Base-by-base conservation (phyloP, 1,140 invertebrate species). In the Drosophila pseudoobscura region DNA sequence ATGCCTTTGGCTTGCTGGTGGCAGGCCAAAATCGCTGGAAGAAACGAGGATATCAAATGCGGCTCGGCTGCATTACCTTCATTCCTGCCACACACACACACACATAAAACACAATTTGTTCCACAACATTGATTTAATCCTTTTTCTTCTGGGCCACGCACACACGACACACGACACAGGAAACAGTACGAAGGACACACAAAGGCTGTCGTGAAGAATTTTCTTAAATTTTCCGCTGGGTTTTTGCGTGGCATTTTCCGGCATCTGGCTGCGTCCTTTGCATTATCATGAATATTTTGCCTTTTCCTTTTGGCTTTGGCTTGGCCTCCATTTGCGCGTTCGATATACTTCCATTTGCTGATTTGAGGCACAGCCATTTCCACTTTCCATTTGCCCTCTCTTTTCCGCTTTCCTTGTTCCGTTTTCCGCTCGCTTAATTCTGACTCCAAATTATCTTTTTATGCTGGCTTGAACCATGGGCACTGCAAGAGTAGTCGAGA, bases 91-190 rank as follows among this genome's bases (percentile, higher is more conserved):
- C 24, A 57, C 15, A 59, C 31, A 59, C 31, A 50, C 24, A 57
- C 22, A 69, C 60, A 73, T 53, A 58, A 74, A 74, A 47, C 71
- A 35, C 71, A 74, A 74, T 74, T 74, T 74, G 71, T 76, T 76
- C 74, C 74, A 75, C 55, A 76, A 76, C 74, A 76, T 76, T 76
- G 74, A 76, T 76, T 76, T 76, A 76, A 76, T 76, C 74, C 74
- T 76, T 76, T 76, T 76, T 75, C 53, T 74, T 74, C 53, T 39
- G 59, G 46, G 53, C 52, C 71, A 74, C 31, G 52, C 70, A 72
- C 49, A 74, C 71, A 73, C 35, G 39, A 44, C 70, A 72, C 49
- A 73, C 35, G 39, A 44, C 47, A 51, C 24, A 29, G 15, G n/a
- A 58, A n/a, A 15, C 43, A 64, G 17, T 15, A 26, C n/a, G n/a